Evolutionary conservation across 1,140 invertebrate genomes (phyloP), one percentile per base, ranked within the genome.

Genomic region (Anoplolepis gracilipes): DNA sequence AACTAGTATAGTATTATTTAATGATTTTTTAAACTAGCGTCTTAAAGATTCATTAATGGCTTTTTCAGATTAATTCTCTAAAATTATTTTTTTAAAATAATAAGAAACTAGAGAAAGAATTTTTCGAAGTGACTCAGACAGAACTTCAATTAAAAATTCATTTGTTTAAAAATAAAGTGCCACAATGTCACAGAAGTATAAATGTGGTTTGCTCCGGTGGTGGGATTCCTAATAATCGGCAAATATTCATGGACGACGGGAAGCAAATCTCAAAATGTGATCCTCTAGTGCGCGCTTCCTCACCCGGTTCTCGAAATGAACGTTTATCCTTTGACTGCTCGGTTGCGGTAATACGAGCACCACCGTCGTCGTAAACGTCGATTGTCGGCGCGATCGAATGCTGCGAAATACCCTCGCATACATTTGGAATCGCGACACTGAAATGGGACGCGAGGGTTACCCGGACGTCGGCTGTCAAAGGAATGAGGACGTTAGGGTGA

Each of bases 351-450:
- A 89, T 78, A 88, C 84, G 84, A 88, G 33, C 42, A 49, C 30
- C 46, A 19, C 16, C 46, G 13, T 49, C 73, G 36, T 62, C 49
- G 70, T 69, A 33, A 84, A 79, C 61, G 65, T 85, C 86, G 87
- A 87, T 87, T 75, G 87, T 87, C 33, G 69, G 25, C 55, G 64
- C 53, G 39, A 49, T 49, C 64, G 78, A 67, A 76, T 55, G 69
- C 86, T 79, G 73, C 86, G 81, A 72, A 88, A 88, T 88, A 77
- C 87, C 79, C 87, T 85, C 87, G 73, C 81, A 64, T 75, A 73
- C 86, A 87, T 88, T 88, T 88, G 87, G 87, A 88, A 88, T 88
- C 69, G 75, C 87, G 87, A 89, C 78, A 89, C 87, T 78, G 87
- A 88, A 88, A 88, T 62, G 87, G 78, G 87, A 88, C 87, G 46